Conservation (phyloP, 2,888 invertebrate species). For the Cheiracanthium punctorium region DNA sequence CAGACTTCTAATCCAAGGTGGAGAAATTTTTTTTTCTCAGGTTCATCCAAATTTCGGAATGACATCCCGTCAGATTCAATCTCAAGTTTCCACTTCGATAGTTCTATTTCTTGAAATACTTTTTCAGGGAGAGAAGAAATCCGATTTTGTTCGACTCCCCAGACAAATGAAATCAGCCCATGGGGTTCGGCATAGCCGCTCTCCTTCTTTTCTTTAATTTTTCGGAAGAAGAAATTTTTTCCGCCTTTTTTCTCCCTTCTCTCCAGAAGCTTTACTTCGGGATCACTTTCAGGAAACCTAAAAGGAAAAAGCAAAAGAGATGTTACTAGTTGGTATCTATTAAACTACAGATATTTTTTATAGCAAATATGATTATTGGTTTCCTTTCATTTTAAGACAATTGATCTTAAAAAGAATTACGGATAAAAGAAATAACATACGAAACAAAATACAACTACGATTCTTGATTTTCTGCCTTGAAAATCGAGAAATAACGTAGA, state of each 20-base stretch:
- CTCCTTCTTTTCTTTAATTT: constrained; percentile 12
- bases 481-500: too few species aligned
- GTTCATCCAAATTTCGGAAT: constrained; percentile 28
- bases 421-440: too few species aligned
- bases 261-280: constrained; percentile 4
- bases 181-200: not conserved
- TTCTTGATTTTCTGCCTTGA: too few species aligned
- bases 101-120: constrained; percentile 30
- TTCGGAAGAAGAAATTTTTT: constrained; percentile 17
- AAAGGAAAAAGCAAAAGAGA: constrained; percentile 6
- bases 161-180: constrained; percentile 51
- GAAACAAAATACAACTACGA: too few species aligned
- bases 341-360: not conserved
- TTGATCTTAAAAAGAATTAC: not conserved
- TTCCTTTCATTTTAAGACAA: not conserved
- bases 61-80: constrained; percentile 39
- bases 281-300: constrained; percentile 14
- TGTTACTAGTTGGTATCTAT: not conserved
- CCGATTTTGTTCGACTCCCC: constrained; percentile 23
- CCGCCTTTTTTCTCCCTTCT: not conserved
- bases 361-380: not conserved
- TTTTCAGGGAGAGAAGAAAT: constrained; percentile 24
- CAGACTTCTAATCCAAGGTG: constrained; percentile 19
- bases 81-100: constrained; percentile 36
- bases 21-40: constrained; percentile 11